Conservation (phyloP, 1,140 invertebrate species). For the Trichogramma pretiosum region DNA sequence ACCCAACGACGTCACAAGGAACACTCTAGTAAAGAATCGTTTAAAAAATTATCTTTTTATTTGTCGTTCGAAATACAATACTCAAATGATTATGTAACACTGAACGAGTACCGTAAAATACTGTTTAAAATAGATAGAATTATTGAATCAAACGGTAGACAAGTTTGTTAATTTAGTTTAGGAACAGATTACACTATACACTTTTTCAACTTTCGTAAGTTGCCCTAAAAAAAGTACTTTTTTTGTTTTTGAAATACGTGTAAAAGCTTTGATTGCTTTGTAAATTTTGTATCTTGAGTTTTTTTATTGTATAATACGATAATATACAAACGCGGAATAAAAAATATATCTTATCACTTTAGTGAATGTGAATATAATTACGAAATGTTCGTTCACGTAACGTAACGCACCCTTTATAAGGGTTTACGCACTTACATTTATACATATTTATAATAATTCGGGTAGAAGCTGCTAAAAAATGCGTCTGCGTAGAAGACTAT, state of each 20-base stretch:
- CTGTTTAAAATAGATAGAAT: too few species aligned
- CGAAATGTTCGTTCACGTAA: conserved; percentile 12
- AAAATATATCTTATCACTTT: conserved; percentile 34
- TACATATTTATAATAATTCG: conserved; percentile 17
- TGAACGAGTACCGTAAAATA: too few species aligned
- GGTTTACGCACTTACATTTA: too few species aligned
- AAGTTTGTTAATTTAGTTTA: too few species aligned
- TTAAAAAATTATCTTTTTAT: too few species aligned
- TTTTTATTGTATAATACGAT: conserved; percentile 12
- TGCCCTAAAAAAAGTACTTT: conserved; percentile 9
- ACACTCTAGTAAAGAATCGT: too few species aligned
- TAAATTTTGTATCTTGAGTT: not conserved
- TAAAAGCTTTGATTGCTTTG: not conserved
- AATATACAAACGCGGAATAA: conserved; percentile 27
- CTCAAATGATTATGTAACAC: too few species aligned
- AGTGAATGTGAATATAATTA: conserved; percentile 14
- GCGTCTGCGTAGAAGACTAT: conserved; percentile 9
- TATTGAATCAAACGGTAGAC: too few species aligned
- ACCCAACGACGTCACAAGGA: too few species aligned
- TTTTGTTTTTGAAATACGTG: not conserved
- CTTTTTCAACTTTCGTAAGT: conserved; percentile 7
- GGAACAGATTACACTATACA: too few species aligned
- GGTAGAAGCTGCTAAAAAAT: conserved; percentile 19
- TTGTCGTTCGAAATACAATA: too few species aligned
- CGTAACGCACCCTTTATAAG: conserved; percentile 5